Base-by-base conservation (phyloP, 2,888 invertebrate species). In the Eupithecia exiguata region DNA sequence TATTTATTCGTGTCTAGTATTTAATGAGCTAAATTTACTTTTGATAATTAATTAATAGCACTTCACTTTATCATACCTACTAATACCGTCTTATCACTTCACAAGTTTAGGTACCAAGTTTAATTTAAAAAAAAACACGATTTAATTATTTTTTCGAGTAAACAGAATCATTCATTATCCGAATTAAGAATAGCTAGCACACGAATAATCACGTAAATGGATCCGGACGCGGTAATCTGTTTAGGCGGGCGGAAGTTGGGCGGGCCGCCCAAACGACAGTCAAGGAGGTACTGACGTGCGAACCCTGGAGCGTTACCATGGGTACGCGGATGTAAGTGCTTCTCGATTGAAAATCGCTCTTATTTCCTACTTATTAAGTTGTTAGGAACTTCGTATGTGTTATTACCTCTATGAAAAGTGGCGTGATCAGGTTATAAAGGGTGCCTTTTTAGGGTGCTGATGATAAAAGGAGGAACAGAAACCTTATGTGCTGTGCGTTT, bases 201-300 rank as follows among this genome's bases (percentile, higher is more conserved):
- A 58, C 5, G 25, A 58, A 58, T 25, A 58, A 58, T 58, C 58
- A 5, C 58, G 58, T 58, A 58, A 25, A 25, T 46, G n/a, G 43
- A 16, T 53, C 49, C 49, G 49, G 12, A 25, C 58, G 21, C 58
- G 58, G 68, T 69, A 69, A 14, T 70, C 69, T 68, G 74, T 75
- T 76, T 73, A 80, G 84, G 84, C 82, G 85, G 83, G 76, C 77
- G 68, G 75, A 65, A 67, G 70, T 73, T 80, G 84, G 85, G 88
- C 89, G 87, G 84, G 83, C 84, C 88, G 89, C 89, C 86, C 83
- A 80, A 79, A 72, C 88, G 86, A 81, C 74, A 79, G 86, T 82
- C 84, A 81, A 81, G 82, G 82, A 81, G 77, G 79, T 68, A 90
- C 89, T 89, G 88, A 25, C 25, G 58, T 58, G 69, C 65, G 78